Evolutionary conservation across 2,797 vertebrate species (phyloP), one percentile per base, ranked within the genome.

Genomic region (Anolis apletophallus): DNA sequence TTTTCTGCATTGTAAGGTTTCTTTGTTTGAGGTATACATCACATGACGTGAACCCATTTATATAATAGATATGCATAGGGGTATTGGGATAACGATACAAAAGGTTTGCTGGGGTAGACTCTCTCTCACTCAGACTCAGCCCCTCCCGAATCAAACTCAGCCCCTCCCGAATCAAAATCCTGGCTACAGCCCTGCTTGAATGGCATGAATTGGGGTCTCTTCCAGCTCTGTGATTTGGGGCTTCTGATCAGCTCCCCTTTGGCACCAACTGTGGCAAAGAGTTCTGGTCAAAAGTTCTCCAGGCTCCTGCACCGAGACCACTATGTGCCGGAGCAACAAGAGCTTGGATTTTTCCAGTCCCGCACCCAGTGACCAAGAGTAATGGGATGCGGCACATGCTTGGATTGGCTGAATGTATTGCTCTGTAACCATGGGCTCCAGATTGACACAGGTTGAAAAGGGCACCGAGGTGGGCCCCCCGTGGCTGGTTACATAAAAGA

Each of bases 361-460:
- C 17, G 46, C 68, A 81, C 23, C 13, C 82, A 80, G 77, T 0
- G 2, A 91, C 71, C 74, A 88, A 83, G 64, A 85, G 77, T 86
- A 82, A 91, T 52, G 29, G 79, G 61, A 23, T 81, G 11, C 40
- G 52, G 59, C 34, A 76, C 61, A 76, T 19, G 40, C 40, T 84
- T 26, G 11, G 85, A n/a, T 77, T 77, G 82, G 78, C 80, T 59
- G 67, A 82, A 64, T 78, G 76, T 46, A 79, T 61, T 76, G 64
- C 76, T 89, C 40, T 87, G 21, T 85, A 88, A 76, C 71, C 71
- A 64, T 67, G 52, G 84, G 17, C 74, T 88, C 55, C 82, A 87
- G 72, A 50, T 6, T 16, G 81, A 75, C 76, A 74, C 72, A 88
- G 88, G 80, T 90, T 79, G 83, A 81, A 81, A 85, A 88, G 23